Base-by-base conservation (phyloP, 2,113 vertebrate species). In the Sylvia atricapilla region DNA sequence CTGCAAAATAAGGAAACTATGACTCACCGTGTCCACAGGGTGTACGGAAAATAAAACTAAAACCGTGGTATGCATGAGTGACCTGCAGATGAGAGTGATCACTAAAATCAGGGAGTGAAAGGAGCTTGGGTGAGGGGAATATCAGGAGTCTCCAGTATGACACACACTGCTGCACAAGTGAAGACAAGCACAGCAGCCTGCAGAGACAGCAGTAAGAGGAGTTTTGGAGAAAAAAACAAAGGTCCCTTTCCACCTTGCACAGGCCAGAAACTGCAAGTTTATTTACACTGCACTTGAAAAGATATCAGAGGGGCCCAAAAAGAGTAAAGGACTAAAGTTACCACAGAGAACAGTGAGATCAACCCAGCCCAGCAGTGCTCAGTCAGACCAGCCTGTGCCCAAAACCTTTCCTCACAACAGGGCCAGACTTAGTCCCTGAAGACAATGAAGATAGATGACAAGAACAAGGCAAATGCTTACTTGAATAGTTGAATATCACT, bases 1-100 rank as follows among this genome's bases (percentile, higher is more conserved):
- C 84, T 74, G 70, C 39, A 63, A 93, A 93, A 91, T 37, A 84
- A 49, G 81, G 87, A 84, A 94, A 91, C 62, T 82, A 49, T 95
- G 93, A 95, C 74, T 93, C 82, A 89, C 37, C 31, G 50, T 41
- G 46, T 74, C 84, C 78, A 77, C 62, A 55, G 84, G 78, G 63
- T 44, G 67, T 15, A 67, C 0, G 30, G 72, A 94, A 95, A 95
- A 94, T 77, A 91, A 95, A 94, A 91, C 0, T 0, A 76, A 89
- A 90, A 37, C 72, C 23, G 2, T 35, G 59, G 62, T 50, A 87
- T 77, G 93, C 91, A 83, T 37, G 59, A 91, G 80, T 76, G 79
- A 85, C 78, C 87, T 85, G 84, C 62, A 73, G 87, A 89, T 27
- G n/a, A 73, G 67, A 78, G 63, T 22, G 75, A 87, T 2, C 44